A percentile compares a stretch with the other conserved stretches of the same genome.
These are phyloP conservation scores for Mesorhabditis sp. DNA, from an alignment of 2,888 invertebrate species.

Conservation along the genomic window DNA sequence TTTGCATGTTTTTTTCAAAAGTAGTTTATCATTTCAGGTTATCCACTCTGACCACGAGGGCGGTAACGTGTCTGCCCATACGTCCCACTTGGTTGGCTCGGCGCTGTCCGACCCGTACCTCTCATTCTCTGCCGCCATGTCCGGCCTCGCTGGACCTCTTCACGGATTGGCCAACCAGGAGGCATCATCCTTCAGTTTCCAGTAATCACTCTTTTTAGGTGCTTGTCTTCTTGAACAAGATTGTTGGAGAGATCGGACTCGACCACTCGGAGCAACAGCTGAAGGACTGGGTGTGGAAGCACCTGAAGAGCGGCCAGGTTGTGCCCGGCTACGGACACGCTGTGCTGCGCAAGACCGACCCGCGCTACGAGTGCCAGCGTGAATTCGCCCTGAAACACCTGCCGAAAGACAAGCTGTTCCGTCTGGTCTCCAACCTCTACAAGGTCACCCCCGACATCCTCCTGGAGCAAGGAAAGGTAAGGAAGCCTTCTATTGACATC, in stretches of 20 bases:
- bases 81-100: conserved; percentile 86
- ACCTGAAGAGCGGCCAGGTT: conserved; percentile 89
- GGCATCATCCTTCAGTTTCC: conserved; percentile 10
- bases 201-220: conserved; percentile 63
- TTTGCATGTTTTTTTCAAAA: too few relatives aligned
- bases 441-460: conserved; percentile 88
- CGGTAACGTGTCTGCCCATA: conserved; percentile 88
- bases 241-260: conserved; percentile 77
- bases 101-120: conserved; percentile 87
- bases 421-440: conserved; percentile 83
- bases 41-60: conserved; percentile 77
- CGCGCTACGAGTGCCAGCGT: conserved; percentile 85
- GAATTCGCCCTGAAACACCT: conserved; percentile 89
- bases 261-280: conserved; percentile 83
- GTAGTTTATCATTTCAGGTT: conserved; percentile 11
- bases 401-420: conserved; percentile 81
- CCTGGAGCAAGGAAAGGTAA: conserved; percentile 77
- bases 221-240: conserved; percentile 85
- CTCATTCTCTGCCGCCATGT: conserved; percentile 85
- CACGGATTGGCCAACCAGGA: conserved; percentile 94
- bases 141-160: conserved; percentile 88
- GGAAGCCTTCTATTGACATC: conserved; percentile 7
- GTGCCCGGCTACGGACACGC: conserved; percentile 95
- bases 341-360: conserved; percentile 88
- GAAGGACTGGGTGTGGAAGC: conserved; percentile 95